These are phyloP conservation scores for Euplagia quadripunctaria DNA, from an alignment of 2,888 invertebrate species.

Conservation along the genomic window DNA sequence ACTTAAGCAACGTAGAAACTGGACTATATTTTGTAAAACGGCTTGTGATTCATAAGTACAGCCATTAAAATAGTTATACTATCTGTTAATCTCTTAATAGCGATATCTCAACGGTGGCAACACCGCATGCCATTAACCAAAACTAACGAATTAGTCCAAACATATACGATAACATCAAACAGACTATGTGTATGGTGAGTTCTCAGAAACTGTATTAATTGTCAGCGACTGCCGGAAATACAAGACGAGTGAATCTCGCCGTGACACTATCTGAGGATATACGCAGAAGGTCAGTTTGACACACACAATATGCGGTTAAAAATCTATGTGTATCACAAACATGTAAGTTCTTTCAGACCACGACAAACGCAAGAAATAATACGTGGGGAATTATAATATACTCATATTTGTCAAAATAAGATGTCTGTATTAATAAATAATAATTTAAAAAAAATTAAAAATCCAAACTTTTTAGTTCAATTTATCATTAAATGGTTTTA, in stretches of 20 bases:
- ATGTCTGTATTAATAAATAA: too few species aligned
- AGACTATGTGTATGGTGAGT: conserved; percentile 36
- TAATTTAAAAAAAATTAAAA: too few species aligned
- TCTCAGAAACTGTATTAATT: conserved; percentile 55
- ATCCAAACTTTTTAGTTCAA: too few species aligned
- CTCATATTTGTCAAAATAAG: too few species aligned
- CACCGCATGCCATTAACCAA: conserved; percentile 12
- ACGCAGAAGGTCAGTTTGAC: conserved; percentile 8
- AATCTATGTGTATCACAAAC: neutral
- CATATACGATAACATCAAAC: conserved; percentile 37
- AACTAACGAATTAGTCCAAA: conserved; percentile 46
- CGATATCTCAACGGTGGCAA: conserved; percentile 30
- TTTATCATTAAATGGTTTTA: too few species aligned
- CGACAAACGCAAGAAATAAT: too few species aligned
- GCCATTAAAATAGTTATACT: conserved; percentile 44
- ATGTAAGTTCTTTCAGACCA: too few species aligned
- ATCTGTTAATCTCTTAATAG: conserved; percentile 47
- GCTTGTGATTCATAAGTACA: conserved; percentile 31
- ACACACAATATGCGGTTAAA: neutral
- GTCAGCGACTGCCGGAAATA: conserved; percentile 51
- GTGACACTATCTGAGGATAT: conserved; percentile 14
- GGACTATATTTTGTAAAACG: conserved; percentile 24
- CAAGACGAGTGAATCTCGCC: conserved; percentile 36
- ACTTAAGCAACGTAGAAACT: conserved; percentile 3
- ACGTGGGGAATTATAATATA: too few species aligned